Conservation (phyloP, 2,888 invertebrate genomes). For the Xanthorhoe designata region DNA sequence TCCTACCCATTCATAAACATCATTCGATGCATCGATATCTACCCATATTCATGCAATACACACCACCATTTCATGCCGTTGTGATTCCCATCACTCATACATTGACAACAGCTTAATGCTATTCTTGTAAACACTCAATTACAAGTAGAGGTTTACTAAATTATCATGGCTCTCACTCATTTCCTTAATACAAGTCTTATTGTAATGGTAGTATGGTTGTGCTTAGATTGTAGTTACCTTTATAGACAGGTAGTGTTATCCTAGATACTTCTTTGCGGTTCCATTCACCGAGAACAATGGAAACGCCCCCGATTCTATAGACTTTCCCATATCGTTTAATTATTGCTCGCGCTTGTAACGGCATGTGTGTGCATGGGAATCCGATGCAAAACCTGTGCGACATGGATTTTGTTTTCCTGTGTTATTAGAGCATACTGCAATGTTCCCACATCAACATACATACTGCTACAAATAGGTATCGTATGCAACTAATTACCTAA, state of each 20-base stretch:
- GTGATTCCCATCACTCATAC: constrained; percentile 10
- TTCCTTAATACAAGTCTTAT: background rate
- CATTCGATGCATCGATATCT: background rate
- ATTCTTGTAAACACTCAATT: background rate
- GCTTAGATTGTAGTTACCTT: constrained; percentile 2
- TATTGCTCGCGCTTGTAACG: constrained; percentile 51
- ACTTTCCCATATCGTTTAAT: constrained; percentile 60
- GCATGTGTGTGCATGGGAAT: constrained; percentile 42
- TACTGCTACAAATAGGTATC: background rate
- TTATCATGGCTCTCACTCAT: background rate
- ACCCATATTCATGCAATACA: background rate
- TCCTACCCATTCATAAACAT: background rate
- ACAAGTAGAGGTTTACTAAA: background rate
- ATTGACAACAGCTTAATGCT: constrained; percentile 7
- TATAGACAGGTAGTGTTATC: constrained; percentile 6
- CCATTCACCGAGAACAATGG: constrained; percentile 40
- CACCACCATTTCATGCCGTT: background rate
- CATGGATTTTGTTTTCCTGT: constrained; percentile 42
- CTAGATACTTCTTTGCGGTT: constrained; percentile 12
- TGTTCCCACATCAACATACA: constrained; percentile 25
- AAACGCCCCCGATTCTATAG: constrained; percentile 57
- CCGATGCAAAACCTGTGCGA: constrained; percentile 37
- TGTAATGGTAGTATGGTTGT: constrained; percentile 1
- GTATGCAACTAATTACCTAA: background rate
- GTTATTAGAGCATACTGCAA: constrained; percentile 32